phyloP scores from a whole-genome alignment of 2,888 invertebrate genomes.

The Cephus pygmeus region DNA sequence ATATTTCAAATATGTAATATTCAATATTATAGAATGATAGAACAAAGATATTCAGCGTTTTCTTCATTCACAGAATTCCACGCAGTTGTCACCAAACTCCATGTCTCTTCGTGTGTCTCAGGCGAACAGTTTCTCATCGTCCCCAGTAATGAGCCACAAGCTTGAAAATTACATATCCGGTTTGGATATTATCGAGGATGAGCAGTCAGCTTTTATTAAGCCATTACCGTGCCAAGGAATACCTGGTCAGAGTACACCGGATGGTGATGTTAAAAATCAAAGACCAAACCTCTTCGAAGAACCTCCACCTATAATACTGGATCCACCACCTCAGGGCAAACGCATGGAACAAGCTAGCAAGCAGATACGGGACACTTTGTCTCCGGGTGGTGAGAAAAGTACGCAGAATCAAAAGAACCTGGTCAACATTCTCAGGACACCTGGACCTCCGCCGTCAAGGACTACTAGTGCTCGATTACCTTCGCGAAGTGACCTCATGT shows the following conservation, averaged over 20 bases:
- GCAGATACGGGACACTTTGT: conserved; percentile 13
- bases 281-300: conserved; percentile 39
- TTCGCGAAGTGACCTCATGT: conserved; percentile 86
- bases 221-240: conserved; percentile 53
- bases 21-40: background rate
- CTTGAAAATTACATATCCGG: conserved; percentile 54
- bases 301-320: conserved; percentile 51
- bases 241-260: conserved; percentile 19
- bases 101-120: conserved; percentile 56
- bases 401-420: conserved; percentile 31
- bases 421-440: conserved; percentile 47
- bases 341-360: conserved; percentile 26
- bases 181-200: conserved; percentile 26
- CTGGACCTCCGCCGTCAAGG: conserved; percentile 64
- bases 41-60: background rate
- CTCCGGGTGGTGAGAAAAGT: conserved; percentile 7
- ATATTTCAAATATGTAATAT: conserved; percentile 1
- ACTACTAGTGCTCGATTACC: conserved; percentile 89
- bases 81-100: conserved; percentile 50
- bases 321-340: conserved; percentile 53
- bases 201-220: conserved; percentile 56
- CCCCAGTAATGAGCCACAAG: conserved; percentile 62
- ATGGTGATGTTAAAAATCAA: conserved; percentile 18
- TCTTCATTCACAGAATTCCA: conserved; percentile 40
- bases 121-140: conserved; percentile 57